Base-by-base conservation (phyloP, 1,140 invertebrate species). In the Neodiprion virginianus region DNA sequence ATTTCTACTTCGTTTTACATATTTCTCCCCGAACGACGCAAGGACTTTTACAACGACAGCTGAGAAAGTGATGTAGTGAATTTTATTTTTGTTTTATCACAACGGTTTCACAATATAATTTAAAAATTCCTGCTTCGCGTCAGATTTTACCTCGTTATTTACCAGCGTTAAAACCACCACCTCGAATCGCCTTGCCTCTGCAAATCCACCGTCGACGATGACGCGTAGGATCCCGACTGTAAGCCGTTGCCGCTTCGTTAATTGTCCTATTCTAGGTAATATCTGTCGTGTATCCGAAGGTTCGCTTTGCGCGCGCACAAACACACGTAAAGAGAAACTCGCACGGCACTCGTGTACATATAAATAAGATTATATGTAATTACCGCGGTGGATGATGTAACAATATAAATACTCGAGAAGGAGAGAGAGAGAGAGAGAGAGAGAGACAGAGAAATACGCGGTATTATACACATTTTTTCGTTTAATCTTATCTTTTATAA, bases 401-500 rank as follows among this genome's bases (percentile, higher is more conserved):
- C 80, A 83, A 84, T 85, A 86, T 84, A 86, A 87, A 85, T 84
- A 80, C 72, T 65, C 79, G 75, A 79, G 75, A 73, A 47, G 14
- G 67, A 47, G 61, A 65, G 17, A 14, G 61, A 17, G 61, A 17
- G 17, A 14, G 61, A 17, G 61, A 17, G 61, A 65, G 17, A 14
- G 53, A 21, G 67, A 68, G 67, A 17, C 11, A 17, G 11, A 68
- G 23, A 7, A 47, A 69, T 11, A 47, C 67, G 12, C 11, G 11
- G n/a, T 5, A 61, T 61, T 14, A 81, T 83, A 83, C 83, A 84
- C 81, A 81, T 84, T 83, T 84, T 82, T 72, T 74, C 71, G 69
- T 77, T 78, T 84, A 86, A 86, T 87, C 85, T 88, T 88, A 87
- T 88, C 86, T 76, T 82, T 81, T 80, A 81, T 79, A 81, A 85